Evolutionary conservation across 1,140 invertebrate genomes (phyloP).

Genomic region (Zaprionus gabonicus): DNA sequence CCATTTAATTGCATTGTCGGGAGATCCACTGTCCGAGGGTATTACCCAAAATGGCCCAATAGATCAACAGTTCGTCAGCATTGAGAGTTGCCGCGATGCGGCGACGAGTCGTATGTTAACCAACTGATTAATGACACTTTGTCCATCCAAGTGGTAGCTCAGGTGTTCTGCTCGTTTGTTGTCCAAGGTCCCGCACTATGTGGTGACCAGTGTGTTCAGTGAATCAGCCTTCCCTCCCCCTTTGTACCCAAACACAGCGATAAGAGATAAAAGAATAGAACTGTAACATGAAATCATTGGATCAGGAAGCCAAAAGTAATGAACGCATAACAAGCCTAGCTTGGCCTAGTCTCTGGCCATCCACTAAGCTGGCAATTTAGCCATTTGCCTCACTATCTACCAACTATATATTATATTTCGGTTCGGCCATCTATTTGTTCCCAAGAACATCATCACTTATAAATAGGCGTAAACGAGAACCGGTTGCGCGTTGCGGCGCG

Average conservation of each 20-base stretch:
- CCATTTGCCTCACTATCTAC: neutral
- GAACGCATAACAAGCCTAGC: neutral
- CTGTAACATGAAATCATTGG: conserved; percentile 22
- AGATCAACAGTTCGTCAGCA: conserved; percentile 33
- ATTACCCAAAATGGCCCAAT: conserved; percentile 2
- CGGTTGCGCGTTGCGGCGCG: conserved; percentile 21
- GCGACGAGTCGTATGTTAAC: conserved; percentile 14
- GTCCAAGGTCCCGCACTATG: conserved; percentile 26
- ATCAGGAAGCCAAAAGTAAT: conserved; percentile 34
- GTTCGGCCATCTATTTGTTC: conserved; percentile 8
- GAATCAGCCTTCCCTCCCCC: neutral
- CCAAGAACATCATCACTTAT: conserved; percentile 59
- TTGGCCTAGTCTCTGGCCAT: conserved; percentile 6
- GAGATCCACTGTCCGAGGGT: neutral
- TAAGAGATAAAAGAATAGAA: neutral
- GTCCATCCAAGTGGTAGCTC: conserved; percentile 6
- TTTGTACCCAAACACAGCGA: neutral
- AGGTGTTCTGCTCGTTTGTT: conserved; percentile 25
- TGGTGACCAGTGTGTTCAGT: conserved; percentile 5
- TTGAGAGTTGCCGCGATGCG: conserved; percentile 12
- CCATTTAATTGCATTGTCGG: neutral
- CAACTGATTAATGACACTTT: conserved; percentile 39
- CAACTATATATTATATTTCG: conserved; percentile 9
- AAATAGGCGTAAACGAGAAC: conserved; percentile 40
- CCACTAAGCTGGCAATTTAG: neutral